These are phyloP conservation scores for Dryadula phaetusa DNA, from an alignment of 2,888 invertebrate species.

Conservation along the genomic window DNA sequence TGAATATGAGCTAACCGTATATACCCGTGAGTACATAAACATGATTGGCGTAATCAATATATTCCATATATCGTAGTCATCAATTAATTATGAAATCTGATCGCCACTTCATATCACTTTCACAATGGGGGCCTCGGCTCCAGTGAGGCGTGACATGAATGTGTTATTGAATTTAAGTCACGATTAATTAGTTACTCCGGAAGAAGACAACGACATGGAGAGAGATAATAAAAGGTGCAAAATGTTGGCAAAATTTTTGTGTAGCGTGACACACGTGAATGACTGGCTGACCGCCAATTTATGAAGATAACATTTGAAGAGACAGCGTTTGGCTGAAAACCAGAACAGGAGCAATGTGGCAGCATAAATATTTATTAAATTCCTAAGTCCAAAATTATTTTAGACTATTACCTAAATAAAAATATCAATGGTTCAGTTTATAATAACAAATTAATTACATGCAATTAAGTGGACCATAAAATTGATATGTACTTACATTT, in stretches of 20 bases:
- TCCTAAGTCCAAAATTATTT: conserved; percentile 16
- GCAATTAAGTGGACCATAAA: background rate
- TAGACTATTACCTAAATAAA: background rate
- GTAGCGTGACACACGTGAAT: conserved; percentile 60
- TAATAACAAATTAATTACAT: too few species aligned
- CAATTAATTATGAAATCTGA: conserved; percentile 32
- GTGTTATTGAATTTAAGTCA: conserved; percentile 49
- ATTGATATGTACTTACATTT: background rate
- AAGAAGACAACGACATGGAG: conserved; percentile 66
- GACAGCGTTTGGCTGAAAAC: conserved; percentile 61
- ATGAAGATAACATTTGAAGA: conserved; percentile 46
- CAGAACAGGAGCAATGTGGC: conserved; percentile 66
- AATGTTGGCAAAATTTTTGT: conserved; percentile 47
- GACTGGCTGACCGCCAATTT: conserved; percentile 57
- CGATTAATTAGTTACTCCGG: conserved; percentile 59
- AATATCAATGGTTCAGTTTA: too few species aligned
- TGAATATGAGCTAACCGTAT: background rate
- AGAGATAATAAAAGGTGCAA: conserved; percentile 56
- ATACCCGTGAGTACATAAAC: background rate
- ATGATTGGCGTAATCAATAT: conserved; percentile 10
- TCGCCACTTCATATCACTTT: conserved; percentile 30
- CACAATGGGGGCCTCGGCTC: conserved; percentile 11
- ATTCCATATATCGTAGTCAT: conserved; percentile 10
- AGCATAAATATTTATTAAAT: conserved; percentile 47
- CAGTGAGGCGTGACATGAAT: conserved; percentile 51